Percentiles rank a stretch among this genome's conserved stretches.
phyloP scores from a whole-genome alignment of 2,888 invertebrate genomes.

The Ferdinandea cuprea region DNA sequence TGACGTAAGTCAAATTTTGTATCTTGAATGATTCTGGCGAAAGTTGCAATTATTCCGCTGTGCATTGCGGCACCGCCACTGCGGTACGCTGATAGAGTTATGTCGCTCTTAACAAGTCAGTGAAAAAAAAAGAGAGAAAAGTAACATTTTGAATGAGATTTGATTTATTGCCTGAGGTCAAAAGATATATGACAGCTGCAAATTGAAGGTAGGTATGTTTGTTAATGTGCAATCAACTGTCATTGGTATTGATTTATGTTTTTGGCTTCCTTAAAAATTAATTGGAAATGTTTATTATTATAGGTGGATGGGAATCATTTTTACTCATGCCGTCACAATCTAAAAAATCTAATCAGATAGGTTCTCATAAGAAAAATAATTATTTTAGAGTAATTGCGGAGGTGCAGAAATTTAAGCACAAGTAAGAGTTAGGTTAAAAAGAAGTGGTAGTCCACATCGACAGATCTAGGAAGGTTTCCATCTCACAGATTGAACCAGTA shows the following conservation, averaged over 20 bases:
- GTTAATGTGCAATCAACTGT: conserved; percentile 49
- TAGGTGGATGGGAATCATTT: too few relatives aligned
- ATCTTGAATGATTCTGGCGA: conserved; percentile 7
- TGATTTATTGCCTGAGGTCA: conserved; percentile 56
- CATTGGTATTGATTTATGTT: conserved; percentile 36
- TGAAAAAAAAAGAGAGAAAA: conserved; percentile 15
- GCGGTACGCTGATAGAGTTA: conserved; percentile 2
- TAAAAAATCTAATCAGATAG: too few relatives aligned
- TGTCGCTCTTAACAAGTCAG: conserved; percentile 13
- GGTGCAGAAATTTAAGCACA: too few relatives aligned
- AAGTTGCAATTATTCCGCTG: conserved; percentile 40
- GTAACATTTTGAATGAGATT: conserved; percentile 14
- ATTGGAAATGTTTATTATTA: not conserved
- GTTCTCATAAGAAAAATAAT: too few relatives aligned
- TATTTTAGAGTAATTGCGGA: too few relatives aligned
- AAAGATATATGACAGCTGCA: conserved; percentile 59
- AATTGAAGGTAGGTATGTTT: conserved; percentile 31
- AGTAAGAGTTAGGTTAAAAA: too few relatives aligned
- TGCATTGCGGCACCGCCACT: not conserved
- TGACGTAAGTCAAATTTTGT: conserved; percentile 48
- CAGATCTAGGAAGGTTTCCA: too few relatives aligned
- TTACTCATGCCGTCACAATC: too few relatives aligned
- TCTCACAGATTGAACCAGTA: too few relatives aligned
- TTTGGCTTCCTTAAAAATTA: conserved; percentile 11
- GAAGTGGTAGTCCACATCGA: too few relatives aligned